Base-by-base conservation (phyloP, 92 coral and sea anemone species). In the Siderastrea siderea region DNA sequence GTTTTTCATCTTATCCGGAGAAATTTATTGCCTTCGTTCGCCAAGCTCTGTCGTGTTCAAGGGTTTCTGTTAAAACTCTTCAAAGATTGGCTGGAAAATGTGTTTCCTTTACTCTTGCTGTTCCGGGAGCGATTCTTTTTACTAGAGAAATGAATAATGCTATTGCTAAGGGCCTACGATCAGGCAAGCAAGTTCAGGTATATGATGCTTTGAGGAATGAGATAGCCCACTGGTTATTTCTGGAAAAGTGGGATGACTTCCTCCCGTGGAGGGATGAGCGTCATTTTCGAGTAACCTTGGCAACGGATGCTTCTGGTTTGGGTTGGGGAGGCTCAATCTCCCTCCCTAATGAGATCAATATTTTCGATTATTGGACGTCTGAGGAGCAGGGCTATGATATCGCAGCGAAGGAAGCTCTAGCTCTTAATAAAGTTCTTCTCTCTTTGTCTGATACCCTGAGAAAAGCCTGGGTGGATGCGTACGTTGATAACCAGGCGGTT, bases 281-380 rank as follows among this genome's bases (percentile, higher is more conserved):
- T 26, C 38, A 26, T 26, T 26, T 26, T 26, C 38, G 38, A 26
- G 38, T 26, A 48, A 47, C 88, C 58, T 69, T 84, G 59, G 93
- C 82, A 7, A 79, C 93, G 9, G 96, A 93, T 71, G 96, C 96
- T 10, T 93, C 91, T 6, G 82, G 68, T 26, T 75, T 88, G 5
- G 91, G 91, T 7, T 91, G 92, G 94, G 94, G 89, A 1, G 86
- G 86, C 1, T 51, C 73, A 6, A 7, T 87, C 14, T 68, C 65
- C 4, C 77, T 88, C 9, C 86, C 14, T 86, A 1, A 47, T 83
- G 12, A 19, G 13, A 3, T 61, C 52, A 26, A 26, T 26, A 26
- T 26, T 26, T 26, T 0, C 38, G 38, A 26, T 26, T 26, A 26
- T 26, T 26, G 38, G 38, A 26, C 38, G 38, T 26, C 38, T 26